Base-by-base conservation (phyloP, 2,113 vertebrate species). In the Trichomycterus rosablanca region DNA sequence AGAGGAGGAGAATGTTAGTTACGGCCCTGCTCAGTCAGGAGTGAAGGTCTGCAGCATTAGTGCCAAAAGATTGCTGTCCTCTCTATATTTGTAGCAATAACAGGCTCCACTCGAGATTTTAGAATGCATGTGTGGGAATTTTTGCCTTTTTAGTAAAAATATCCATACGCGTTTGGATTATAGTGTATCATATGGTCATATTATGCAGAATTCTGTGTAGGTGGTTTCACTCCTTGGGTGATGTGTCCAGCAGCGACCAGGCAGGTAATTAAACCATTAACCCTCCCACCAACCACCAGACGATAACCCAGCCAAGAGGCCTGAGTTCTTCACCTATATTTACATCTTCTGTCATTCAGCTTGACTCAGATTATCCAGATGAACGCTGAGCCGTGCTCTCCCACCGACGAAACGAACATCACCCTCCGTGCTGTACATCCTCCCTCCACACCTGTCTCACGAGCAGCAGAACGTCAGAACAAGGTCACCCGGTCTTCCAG, bases 401-500 rank as follows among this genome's bases (percentile, higher is more conserved):
- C 18, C 20, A 44, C 32, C 7, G 0, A 54, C n/a, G 37, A 66
- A 60, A 48, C 48, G 50, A 51, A 56, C 51, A 55, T 55, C 62
- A 35, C 44, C 6, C 26, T 20, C 54, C 7, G 23, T 37, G 59
- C 54, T 37, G 15, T 40, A 42, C 63, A 66, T 56, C 42, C 28
- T 11, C 42, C 14, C 19, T 35, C 44, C 49, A 49, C n/a, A n/a
- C n/a, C n/a, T n/a, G n/a, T n/a, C n/a, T n/a, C n/a, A n/a, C 39
- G 63, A 42, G 14, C 54, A 9, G 48, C 48, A 59, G 63, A 67
- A 67, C 62, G 72, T 58, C 67, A 64, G 45, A 14, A 28, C 63
- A 74, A 74, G 72, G 72, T 74, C 68, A 70, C 22, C 42, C 19
- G 9, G 59, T 37, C 54, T 59, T 63, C 53, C 59, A 54, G 43